Conservation (phyloP, 2,797 vertebrate species). For the Eurystomus glaucurus region DNA sequence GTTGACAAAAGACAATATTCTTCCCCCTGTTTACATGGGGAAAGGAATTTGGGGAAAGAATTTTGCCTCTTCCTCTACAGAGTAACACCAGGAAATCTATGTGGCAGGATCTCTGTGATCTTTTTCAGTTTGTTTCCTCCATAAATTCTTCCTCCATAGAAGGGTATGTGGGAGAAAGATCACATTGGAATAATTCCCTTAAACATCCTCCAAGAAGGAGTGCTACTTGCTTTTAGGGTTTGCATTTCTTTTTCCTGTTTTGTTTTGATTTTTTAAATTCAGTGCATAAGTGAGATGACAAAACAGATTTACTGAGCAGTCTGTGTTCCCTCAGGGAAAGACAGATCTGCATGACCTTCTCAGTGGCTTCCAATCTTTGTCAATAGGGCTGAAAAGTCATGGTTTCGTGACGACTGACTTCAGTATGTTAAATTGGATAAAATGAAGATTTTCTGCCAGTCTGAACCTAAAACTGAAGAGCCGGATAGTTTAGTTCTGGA, state of each 20-base stretch:
- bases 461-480: background rate
- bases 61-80: background rate
- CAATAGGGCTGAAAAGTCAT: background rate
- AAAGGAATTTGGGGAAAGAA: conserved; percentile 26
- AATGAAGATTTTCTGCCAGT: background rate
- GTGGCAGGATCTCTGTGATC: background rate
- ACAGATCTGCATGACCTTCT: background rate
- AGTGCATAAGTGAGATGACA: background rate
- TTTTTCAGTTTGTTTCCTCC: background rate
- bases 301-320: background rate
- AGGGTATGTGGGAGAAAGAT: background rate
- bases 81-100: conserved; percentile 40
- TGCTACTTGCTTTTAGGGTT: background rate
- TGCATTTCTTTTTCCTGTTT: background rate
- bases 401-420: background rate
- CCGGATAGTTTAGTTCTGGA: background rate
- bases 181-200: background rate
- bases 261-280: background rate
- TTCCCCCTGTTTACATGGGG: background rate
- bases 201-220: background rate
- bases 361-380: background rate
- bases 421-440: background rate
- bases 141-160: background rate
- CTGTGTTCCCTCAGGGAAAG: background rate
- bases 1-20: background rate